Percentiles rank a stretch among this genome's conserved stretches.
These are phyloP conservation scores for Omphaloscelis lunosa DNA, from an alignment of 2,888 invertebrate species.

Conservation along the genomic window DNA sequence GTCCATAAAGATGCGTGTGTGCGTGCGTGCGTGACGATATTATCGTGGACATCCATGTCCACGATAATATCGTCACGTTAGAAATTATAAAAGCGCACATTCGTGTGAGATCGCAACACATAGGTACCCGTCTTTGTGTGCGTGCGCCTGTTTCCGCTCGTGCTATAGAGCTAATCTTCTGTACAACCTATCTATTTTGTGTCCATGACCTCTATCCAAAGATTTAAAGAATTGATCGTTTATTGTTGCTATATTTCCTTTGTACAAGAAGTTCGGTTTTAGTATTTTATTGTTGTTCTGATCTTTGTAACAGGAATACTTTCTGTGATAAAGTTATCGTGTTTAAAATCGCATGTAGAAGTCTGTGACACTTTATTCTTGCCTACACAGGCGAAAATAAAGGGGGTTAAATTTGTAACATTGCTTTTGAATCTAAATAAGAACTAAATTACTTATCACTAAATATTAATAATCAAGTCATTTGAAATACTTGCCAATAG, in stretches of 20 bases:
- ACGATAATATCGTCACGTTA: too few species aligned
- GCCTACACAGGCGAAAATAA: too few species aligned
- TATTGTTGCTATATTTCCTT: constrained; percentile 30
- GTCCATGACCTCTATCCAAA: constrained; percentile 38
- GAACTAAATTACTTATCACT: too few species aligned
- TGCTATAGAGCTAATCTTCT: not conserved
- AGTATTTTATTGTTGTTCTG: constrained; percentile 22
- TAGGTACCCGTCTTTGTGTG: not conserved
- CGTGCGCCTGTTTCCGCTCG: rapidly evolving
- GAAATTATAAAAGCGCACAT: too few species aligned
- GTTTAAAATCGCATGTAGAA: constrained; percentile 1
- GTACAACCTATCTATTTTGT: not conserved
- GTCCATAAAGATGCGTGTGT: too few species aligned
- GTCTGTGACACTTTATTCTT: too few species aligned
- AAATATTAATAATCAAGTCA: too few species aligned
- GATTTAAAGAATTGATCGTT: constrained; percentile 56
- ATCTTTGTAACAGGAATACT: constrained; percentile 20
- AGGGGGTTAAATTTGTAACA: too few species aligned
- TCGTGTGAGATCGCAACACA: too few species aligned
- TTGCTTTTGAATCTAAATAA: constrained; percentile 3
- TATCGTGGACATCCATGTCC: too few species aligned
- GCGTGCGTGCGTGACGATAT: too few species aligned
- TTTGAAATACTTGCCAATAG: not conserved
- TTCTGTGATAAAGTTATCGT: constrained; percentile 28
- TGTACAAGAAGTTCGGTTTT: constrained; percentile 18